Conservation (phyloP, 2,888 invertebrate genomes). For the Antheraea assamensis region DNA sequence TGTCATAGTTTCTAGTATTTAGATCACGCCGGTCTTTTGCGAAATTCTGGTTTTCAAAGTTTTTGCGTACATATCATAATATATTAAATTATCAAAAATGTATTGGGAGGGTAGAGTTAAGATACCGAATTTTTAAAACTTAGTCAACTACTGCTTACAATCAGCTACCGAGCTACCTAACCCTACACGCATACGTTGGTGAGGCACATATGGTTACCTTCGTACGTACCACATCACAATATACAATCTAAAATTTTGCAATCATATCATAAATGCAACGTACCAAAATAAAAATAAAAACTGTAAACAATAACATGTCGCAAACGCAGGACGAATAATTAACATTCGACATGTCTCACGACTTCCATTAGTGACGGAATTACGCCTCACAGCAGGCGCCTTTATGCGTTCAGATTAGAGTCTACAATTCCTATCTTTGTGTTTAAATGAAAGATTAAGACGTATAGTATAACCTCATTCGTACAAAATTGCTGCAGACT, state of each 20-base stretch:
- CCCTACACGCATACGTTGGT: too few species aligned
- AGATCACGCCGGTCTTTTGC: too few species aligned
- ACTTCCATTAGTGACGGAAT: constrained; percentile 33
- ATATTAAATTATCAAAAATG: too few species aligned
- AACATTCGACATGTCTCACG: constrained; percentile 32
- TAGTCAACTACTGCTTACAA: too few species aligned
- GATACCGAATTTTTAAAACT: too few species aligned
- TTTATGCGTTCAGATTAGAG: constrained; percentile 4
- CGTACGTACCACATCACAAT: not conserved
- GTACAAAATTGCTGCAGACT: constrained; percentile 37
- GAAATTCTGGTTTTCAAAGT: too few species aligned
- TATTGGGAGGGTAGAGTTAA: too few species aligned
- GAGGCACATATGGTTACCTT: too few species aligned
- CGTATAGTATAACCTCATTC: constrained; percentile 36
- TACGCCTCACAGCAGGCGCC: not conserved
- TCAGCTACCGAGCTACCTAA: too few species aligned
- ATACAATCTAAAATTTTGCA: not conserved
- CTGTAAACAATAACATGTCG: constrained; percentile 34
- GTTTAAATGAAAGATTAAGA: constrained; percentile 28
- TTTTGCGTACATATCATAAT: too few species aligned
- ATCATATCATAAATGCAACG: not conserved
- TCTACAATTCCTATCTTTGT: constrained; percentile 6
- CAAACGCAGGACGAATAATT: constrained; percentile 31
- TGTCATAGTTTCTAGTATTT: too few species aligned
- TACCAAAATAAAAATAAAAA: not conserved